Evolutionary conservation across 2,888 invertebrate genomes (phyloP), one percentile per base, ranked within the genome.

Genomic region (Mylabris sibirica): DNA sequence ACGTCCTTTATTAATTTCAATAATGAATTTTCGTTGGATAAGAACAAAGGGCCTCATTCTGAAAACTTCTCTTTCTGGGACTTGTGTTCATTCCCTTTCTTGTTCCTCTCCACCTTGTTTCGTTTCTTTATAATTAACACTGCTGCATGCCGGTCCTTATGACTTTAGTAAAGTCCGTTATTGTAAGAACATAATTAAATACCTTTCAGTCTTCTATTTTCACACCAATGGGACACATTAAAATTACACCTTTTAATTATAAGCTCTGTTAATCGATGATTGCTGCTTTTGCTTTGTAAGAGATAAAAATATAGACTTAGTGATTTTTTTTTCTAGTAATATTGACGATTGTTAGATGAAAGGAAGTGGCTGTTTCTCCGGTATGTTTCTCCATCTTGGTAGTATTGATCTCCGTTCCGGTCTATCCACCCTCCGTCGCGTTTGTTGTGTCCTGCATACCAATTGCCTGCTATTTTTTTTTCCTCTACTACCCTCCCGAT

Each of bases 401-500:
- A 80, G 84, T 84, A 84, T 85, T 84, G 84, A 84, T 84, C 84
- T 81, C 49, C 81, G 84, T 83, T 86, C 85, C 85, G 84, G 85
- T 85, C 85, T 85, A 85, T 83, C 85, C 83, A 77, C 78, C 81
- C 77, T 78, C 77, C 80, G 72, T 76, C 80, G 81, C 78, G 81
- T 82, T 86, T 86, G 87, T 87, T 87, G 87, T 88, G 87, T 86
- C 87, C 87, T 88, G 88, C 87, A 88, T 88, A 88, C 87, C 87
- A 88, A 88, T 88, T 87, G 87, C 86, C 86, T 87, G 85, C 86
- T 81, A 86, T 87, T 87, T 87, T 87, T 87, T 87, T 80, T 83
- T 80, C 80, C 83, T 30, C 30, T 80, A 86, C 76, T 67, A 63
- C 64, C 38, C 24, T 74, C 75, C 72, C 30, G 49, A 41, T 73